Base-by-base conservation (phyloP, 2,888 invertebrate genomes). In the Gisinianus flammeolus region DNA sequence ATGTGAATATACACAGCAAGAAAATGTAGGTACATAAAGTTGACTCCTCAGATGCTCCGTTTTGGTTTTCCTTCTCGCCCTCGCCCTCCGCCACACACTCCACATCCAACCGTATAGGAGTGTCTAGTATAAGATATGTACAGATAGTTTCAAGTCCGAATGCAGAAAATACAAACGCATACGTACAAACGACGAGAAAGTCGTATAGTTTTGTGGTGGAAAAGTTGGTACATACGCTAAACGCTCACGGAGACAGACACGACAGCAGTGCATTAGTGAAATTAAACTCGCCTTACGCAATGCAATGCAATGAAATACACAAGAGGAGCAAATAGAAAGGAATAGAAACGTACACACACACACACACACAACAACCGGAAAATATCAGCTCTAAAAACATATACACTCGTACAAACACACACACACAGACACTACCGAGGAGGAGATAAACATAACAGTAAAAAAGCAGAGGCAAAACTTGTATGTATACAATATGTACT, bases 181-280 rank as follows among this genome's bases (percentile, higher is more conserved):
- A n/a, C n/a, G n/a, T n/a, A n/a, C n/a, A 35, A 12, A 35, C 12
- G 35, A 12, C 6, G 56, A 56, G 56, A 4, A 56, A 56, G 10
- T 56, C 6, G 28, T 30, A 8, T 30, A 4, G 16, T 6, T 6
- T 30, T 67, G 33, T 67, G 33, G 33, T 35, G 35, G 35, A 35
- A n/a, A n/a, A n/a, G n/a, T n/a, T n/a, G n/a, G 54, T 70, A 70
- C 30, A 52, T 30, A 54, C 56, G 56, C 56, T 31, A 56, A 58
- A 30, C 71, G 56, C 56, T 71, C 56, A 58, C 56, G 58, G 71
- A 71, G 71, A 56, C 71, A 71, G 71, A 71, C 71, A 76, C 69
- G 76, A 76, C 79, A 81, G 79, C 33, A 74, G 69, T 84, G 84
- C 84, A 84, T 84, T 84, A 84, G 83, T 82, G 83, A 84, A 83